These are phyloP conservation scores for Ctenicera cuprea DNA, from an alignment of 2,888 invertebrate genomes.

Conservation along the genomic window DNA sequence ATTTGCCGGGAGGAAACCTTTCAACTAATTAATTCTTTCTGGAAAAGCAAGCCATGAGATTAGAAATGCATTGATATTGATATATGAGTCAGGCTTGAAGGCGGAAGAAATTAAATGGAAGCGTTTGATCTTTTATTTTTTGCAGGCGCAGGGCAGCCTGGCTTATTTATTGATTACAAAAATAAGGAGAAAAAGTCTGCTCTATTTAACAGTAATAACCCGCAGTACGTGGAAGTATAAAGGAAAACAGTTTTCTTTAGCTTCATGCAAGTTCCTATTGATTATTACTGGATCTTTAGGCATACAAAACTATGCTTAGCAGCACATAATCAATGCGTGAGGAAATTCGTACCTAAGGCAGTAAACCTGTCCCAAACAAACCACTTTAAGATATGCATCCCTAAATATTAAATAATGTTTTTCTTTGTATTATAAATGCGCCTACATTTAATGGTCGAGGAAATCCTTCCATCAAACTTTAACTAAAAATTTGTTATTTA, in stretches of 20 bases:
- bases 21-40: conserved; percentile 68
- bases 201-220: not conserved
- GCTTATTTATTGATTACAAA: not conserved
- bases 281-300: not conserved
- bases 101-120: conserved; percentile 33
- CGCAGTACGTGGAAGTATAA: too few relatives aligned
- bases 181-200: not conserved
- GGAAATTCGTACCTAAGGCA: not conserved
- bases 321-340: not conserved
- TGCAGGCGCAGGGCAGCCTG: not conserved
- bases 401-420: conserved; percentile 2
- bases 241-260: too few relatives aligned
- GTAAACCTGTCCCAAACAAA: not conserved
- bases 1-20: conserved; percentile 60
- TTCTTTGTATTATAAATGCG: not conserved
- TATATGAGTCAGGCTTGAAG: conserved; percentile 41
- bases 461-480: too few relatives aligned
- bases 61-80: conserved; percentile 60
- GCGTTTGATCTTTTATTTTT: conserved; percentile 28
- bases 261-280: too few relatives aligned
- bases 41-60: conserved; percentile 60
- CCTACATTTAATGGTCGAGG: too few relatives aligned
- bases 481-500: too few relatives aligned
- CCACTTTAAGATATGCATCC: not conserved
- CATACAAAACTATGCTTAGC: not conserved